Base-by-base conservation (phyloP, 2,113 vertebrate genomes). In the Xenotilapia longispinis region DNA sequence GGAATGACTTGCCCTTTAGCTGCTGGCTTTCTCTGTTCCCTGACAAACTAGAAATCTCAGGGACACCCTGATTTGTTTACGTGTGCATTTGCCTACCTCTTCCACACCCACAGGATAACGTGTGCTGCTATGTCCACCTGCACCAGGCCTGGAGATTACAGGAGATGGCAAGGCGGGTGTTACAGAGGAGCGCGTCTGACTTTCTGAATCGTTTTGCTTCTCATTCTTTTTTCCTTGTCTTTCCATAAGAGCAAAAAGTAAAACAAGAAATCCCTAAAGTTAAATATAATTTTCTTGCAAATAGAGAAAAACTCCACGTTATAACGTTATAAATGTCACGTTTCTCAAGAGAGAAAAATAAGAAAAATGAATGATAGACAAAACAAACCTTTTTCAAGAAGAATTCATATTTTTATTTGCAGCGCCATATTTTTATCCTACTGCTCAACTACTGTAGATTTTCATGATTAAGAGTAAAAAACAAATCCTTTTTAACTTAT, bases 41-140 rank as follows among this genome's bases (percentile, higher is more conserved):
- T 13, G 45, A 31, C 45, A 78, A 31, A 6, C 65, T 23, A 33
- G 14, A 26, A 21, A 26, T 81, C 23, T 60, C 15, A 78, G 36
- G 65, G 49, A 63, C 87, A 38, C 60, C 79, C 38, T n/a, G 3
- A 78, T 89, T 84, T 86, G 88, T 89, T 88, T 68, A 55, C 2
- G 40, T 57, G 7, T 28, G 78, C 26, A 86, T 91, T 83, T 92
- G 54, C 89, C 92, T 92, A 97, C 97, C 96, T 98, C 97, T 84
- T 96, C 95, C 78, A 97, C 91, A 21, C 95, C 19, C 9, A 54
- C 33, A 60, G 81, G 47, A 70, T 23, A 28, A 13, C 19, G 21
- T 23, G n/a, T 26, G 63, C 26, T 28, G 36, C 28, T 73, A 47
- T 81, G 68, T n/a, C 91, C 87, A 65, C 85, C 53, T 73, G 7